A percentile compares a stretch with the other conserved stretches of the same genome.
These are phyloP conservation scores for Thalassophryne amazonica DNA, from an alignment of 2,797 vertebrate genomes.

Conservation along the genomic window DNA sequence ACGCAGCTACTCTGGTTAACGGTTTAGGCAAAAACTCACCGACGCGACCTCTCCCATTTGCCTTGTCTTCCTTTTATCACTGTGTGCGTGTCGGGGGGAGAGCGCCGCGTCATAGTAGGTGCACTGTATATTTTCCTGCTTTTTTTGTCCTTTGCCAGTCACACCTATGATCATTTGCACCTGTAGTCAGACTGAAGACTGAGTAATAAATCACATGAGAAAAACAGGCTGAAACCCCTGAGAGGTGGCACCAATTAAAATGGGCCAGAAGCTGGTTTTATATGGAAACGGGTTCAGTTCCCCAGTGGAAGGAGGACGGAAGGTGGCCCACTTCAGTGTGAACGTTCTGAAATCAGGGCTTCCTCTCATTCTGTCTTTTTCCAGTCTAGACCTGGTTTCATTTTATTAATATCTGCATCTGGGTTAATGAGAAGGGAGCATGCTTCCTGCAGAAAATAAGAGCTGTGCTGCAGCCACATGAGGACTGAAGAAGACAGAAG, in stretches of 20 bases:
- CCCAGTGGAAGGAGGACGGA: conserved; percentile 53
- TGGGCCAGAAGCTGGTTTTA: conserved; percentile 65
- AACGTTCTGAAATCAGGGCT: conserved; percentile 72
- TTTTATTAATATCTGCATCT: conserved; percentile 83
- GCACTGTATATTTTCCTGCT: no score
- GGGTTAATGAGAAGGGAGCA: conserved; percentile 82
- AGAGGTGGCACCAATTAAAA: conserved; percentile 75
- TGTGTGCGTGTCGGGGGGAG: no score
- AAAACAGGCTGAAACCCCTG: conserved; percentile 55
- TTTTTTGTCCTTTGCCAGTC: no score
- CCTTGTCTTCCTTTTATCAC: no score
- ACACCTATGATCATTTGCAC: no score
- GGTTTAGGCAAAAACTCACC: no score
- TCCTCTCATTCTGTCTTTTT: conserved; percentile 71
- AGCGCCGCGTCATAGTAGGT: no score
- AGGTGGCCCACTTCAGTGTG: conserved; percentile 76
- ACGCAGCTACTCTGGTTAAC: no score
- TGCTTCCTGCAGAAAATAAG: conserved; percentile 68
- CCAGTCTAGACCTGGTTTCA: conserved; percentile 75
- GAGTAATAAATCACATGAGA: no score
- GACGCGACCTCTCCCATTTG: no score
- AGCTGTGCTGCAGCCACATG: conserved; percentile 53
- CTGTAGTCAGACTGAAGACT: no score
- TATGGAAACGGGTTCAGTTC: conserved; percentile 73
- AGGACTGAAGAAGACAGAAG: conserved; percentile 34